A percentile compares a stretch with the other conserved stretches of the same genome.
phyloP scores from a whole-genome alignment of 2,113 vertebrate genomes.

The Rhombomys opimus region DNA sequence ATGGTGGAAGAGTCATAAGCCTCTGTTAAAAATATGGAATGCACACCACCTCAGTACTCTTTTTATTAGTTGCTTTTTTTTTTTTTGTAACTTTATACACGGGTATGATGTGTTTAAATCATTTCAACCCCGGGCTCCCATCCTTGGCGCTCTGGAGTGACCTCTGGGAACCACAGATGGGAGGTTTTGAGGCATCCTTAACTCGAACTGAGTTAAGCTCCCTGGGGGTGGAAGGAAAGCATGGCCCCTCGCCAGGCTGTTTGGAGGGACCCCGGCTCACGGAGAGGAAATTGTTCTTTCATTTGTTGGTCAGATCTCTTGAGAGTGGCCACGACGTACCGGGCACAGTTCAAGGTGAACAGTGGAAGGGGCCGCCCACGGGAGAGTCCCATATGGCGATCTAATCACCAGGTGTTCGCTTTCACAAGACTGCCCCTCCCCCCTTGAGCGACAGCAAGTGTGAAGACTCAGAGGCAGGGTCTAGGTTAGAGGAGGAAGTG shows the following conservation, averaged over 20 bases:
- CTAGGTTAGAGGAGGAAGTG: background rate
- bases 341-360: background rate
- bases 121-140: background rate
- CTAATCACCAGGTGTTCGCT: too few relatives aligned
- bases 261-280: background rate
- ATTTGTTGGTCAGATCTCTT: background rate
- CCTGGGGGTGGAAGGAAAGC: background rate
- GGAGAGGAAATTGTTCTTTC: too few relatives aligned
- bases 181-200: background rate
- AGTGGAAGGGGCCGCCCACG: background rate
- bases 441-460: background rate
- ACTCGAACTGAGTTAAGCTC: background rate
- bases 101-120: background rate
- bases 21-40: background rate
- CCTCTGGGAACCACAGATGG: background rate
- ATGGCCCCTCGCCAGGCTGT: fast-evolving
- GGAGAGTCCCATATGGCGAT: too few relatives aligned
- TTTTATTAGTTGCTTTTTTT: background rate
- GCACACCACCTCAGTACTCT: too few relatives aligned
- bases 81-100: background rate
- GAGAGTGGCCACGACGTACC: background rate
- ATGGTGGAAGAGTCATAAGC: background rate
- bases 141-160: background rate
- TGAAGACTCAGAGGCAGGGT: background rate
- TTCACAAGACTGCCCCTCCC: too few relatives aligned